Conservation (phyloP, 2,797 vertebrate species). For the Molossus alvarezi region DNA sequence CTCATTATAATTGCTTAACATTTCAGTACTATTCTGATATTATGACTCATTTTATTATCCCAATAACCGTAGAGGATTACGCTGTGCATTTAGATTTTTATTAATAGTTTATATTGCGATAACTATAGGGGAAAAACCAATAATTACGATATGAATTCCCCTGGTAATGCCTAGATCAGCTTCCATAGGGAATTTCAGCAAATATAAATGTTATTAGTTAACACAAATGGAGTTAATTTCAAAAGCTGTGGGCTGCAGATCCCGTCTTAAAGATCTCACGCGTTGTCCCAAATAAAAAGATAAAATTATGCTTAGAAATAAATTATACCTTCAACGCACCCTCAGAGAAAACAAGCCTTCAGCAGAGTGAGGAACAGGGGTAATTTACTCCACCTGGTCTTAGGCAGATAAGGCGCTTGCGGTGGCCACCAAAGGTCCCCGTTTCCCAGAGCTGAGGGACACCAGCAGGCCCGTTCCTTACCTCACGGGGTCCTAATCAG, state of each 20-base stretch:
- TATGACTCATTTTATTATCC: neutral
- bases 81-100: neutral
- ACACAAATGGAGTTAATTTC: neutral
- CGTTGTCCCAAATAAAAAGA: neutral
- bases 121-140: neutral
- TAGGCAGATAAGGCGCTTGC: neutral
- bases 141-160: neutral
- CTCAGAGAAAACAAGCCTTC: constrained; percentile 15
- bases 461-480: neutral
- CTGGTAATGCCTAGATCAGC: neutral
- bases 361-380: neutral
- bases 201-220: constrained; percentile 1
- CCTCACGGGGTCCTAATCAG: neutral
- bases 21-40: neutral
- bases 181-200: neutral
- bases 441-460: neutral
- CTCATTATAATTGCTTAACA: neutral
- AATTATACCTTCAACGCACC: constrained; percentile 34
- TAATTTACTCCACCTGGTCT: neutral
- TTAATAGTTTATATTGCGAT: neutral
- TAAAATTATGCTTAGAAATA: neutral
- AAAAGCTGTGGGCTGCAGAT: neutral
- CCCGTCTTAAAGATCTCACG: neutral
- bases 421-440: neutral
- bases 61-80: neutral